phyloP scores from a whole-genome alignment of 2,113 vertebrate genomes.

The Bettongia penicillata region DNA sequence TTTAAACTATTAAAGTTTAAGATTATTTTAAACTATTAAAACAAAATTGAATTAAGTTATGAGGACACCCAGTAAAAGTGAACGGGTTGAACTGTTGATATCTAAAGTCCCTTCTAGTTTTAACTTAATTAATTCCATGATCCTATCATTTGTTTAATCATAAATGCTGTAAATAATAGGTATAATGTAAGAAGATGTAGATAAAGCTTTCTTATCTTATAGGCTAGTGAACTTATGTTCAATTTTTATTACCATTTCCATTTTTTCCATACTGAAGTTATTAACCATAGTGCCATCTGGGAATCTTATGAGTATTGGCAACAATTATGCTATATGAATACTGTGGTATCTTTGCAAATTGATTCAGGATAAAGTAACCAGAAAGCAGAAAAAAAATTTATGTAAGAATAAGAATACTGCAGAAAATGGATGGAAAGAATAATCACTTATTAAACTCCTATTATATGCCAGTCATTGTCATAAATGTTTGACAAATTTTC shows the following conservation, averaged over 20 bases:
- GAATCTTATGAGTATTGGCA: not conserved
- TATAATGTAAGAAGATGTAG: not conserved
- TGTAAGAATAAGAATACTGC: not conserved
- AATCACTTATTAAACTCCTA: not conserved
- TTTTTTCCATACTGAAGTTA: not conserved
- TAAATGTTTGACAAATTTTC: not conserved
- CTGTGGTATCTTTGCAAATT: not conserved
- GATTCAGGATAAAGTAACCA: not conserved
- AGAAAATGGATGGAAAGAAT: not conserved
- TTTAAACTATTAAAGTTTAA: not conserved
- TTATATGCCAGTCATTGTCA: not conserved
- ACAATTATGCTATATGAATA: not conserved
- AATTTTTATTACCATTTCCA: not conserved
- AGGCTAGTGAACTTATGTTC: not conserved
- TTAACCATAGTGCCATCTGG: not conserved
- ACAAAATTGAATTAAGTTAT: not conserved
- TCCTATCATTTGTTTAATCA: not conserved
- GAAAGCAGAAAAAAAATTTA: not conserved
- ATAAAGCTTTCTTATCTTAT: not conserved
- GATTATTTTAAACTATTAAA: not conserved
- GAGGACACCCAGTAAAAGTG: not conserved
- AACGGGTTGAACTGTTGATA: not conserved
- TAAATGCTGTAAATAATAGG: not conserved
- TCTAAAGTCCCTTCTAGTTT: not conserved
- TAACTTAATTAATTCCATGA: not conserved